Evolutionary conservation across 1,140 invertebrate species (phyloP), one percentile per base, ranked within the genome.

Genomic region (Mactra quadrangularis): DNA sequence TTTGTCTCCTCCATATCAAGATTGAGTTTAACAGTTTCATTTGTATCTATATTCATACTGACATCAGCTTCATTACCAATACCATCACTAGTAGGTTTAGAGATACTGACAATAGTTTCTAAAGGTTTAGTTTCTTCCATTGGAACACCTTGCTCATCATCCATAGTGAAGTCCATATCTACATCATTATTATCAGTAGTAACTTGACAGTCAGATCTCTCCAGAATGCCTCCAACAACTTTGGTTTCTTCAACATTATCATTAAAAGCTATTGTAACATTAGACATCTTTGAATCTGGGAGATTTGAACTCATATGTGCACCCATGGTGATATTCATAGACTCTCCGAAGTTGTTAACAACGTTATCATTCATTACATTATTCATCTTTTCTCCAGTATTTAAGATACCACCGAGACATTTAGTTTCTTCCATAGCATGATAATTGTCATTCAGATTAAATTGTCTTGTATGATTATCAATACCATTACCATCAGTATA

Each of bases 71-170:
- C 9, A 1, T 35, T 15, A 45, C 25, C 27, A n/a, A n/a, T n/a
- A n/a, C n/a, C n/a, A n/a, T n/a, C n/a, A n/a, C n/a, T n/a, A n/a
- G n/a, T n/a, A n/a, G n/a, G n/a, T n/a, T 62, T 6, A 50, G 11
- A 4, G 29, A 31, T 62, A 60, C 57, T 76, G 22, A 78, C 15
- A 25, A 78, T 78, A 6, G 38, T 45, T 35, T 60, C 75, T 29
- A 78, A 29, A 78, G 57, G 62, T 66, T 41, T 64, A 52, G 75
- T 78, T 55, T 78, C 75, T 55, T 78, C 75, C 9, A 78, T 53
- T 13, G 53, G 53, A 9, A 27, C 53, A 55, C 7, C 19, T 55
- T 33, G n/a, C 9, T n/a, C n/a, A n/a, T n/a, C n/a, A n/a, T n/a
- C n/a, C n/a, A n/a, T n/a, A n/a, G n/a, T 62, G n/a, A 62, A 29